Conservation (phyloP, 2,113 vertebrate species). For the Rousettus leschenaultii region DNA sequence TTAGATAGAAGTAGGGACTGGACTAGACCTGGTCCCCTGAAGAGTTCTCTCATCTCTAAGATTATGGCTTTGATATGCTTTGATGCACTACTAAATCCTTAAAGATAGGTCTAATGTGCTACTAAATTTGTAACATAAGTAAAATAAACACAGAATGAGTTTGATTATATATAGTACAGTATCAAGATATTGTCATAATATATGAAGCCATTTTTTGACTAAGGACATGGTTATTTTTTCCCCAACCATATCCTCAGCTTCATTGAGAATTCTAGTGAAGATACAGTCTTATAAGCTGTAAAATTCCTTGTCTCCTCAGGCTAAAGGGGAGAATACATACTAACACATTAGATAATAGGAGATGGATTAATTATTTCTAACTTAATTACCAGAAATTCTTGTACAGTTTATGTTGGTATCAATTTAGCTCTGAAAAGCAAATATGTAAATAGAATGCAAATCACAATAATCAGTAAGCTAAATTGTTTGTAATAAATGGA, state of each 20-base stretch:
- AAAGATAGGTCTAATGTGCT: not conserved
- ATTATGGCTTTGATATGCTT: not conserved
- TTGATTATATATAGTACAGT: not conserved
- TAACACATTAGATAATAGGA: not conserved
- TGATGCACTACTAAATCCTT: not conserved
- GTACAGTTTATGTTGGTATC: slow-evolving; percentile 3
- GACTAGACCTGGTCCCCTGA: not conserved
- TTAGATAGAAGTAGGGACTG: not conserved
- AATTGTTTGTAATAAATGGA: slow-evolving; percentile 52
- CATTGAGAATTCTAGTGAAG: not conserved
- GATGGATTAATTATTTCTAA: slow-evolving; percentile 22
- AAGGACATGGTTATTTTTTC: not conserved
- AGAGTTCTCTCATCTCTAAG: not conserved
- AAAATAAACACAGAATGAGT: not conserved
- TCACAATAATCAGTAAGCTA: slow-evolving; percentile 54
- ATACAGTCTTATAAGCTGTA: not conserved
- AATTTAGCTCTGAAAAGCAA: slow-evolving; percentile 57
- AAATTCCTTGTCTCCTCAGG: not conserved
- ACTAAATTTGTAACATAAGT: not conserved
- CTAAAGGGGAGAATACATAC: not conserved
- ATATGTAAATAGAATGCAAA: slow-evolving; percentile 59
- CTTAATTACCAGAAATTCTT: slow-evolving; percentile 46
- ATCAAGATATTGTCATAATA: not conserved
- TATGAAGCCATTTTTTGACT: not conserved
- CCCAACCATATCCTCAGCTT: not conserved